Evolutionary conservation across 2,113 vertebrate genomes (phyloP).

Genomic region (Rhynchomys soricoides): DNA sequence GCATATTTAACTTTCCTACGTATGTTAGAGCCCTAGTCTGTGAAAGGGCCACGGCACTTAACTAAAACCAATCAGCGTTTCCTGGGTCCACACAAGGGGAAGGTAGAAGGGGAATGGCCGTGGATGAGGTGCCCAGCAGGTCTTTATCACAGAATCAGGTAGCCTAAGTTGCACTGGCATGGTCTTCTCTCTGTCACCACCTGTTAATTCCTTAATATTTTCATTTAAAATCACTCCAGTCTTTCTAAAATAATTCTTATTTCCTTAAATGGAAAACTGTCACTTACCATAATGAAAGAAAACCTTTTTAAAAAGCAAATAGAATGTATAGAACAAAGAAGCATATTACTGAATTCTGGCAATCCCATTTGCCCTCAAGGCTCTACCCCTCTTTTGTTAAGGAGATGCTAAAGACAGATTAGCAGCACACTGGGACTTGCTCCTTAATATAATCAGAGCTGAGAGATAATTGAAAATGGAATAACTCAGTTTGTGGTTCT

Average conservation of each 20-base stretch:
- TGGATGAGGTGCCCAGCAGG: neutral
- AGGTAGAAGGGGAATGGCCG: neutral
- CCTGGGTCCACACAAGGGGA: neutral
- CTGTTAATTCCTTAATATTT: neutral
- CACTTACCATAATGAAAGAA: slow-evolving; percentile 17
- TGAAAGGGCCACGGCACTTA: neutral
- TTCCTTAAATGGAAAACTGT: slow-evolving; percentile 12
- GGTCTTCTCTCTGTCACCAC: neutral
- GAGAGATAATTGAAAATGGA: slow-evolving; percentile 47
- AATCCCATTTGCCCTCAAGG: neutral
- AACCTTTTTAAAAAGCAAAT: slow-evolving; percentile 12
- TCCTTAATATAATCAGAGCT: slow-evolving; percentile 45
- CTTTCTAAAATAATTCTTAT: slow-evolving; percentile 39
- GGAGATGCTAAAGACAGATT: slow-evolving; percentile 43
- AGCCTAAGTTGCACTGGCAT: neutral
- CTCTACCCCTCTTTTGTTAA: slow-evolving; percentile 43
- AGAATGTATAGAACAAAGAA: neutral
- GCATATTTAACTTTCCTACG: neutral
- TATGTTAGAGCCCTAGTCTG: neutral
- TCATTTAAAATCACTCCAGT: slow-evolving; percentile 13
- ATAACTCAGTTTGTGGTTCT: slow-evolving; percentile 33
- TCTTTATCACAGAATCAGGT: neutral
- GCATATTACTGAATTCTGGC: neutral
- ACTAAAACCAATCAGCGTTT: neutral
- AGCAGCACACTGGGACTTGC: slow-evolving; percentile 20